phyloP scores from a whole-genome alignment of 2,113 vertebrate species.

The Lucifuga dentata region DNA sequence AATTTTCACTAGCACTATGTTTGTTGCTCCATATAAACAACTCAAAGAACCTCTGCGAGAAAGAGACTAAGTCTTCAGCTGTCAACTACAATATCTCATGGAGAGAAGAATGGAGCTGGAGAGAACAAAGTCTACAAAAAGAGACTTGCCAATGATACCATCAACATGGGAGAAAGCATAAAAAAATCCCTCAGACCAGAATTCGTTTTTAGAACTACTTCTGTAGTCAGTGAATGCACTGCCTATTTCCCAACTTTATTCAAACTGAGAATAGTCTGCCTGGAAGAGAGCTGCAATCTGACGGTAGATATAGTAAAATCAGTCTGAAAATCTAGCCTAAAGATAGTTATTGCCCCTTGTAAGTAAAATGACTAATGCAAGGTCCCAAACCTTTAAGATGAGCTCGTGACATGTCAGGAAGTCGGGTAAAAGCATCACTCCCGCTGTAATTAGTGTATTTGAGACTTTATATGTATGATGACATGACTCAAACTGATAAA shows the following conservation, averaged over 20 bases:
- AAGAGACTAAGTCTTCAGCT: neutral
- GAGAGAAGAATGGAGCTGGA: too few species aligned
- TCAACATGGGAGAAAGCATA: neutral
- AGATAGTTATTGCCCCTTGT: too few species aligned
- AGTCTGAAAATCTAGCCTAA: too few species aligned
- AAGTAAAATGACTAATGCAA: too few species aligned
- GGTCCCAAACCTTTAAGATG: too few species aligned
- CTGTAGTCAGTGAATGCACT: neutral
- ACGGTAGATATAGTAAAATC: neutral
- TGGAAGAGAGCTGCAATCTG: neutral
- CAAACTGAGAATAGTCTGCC: neutral
- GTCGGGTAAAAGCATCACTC: too few species aligned
- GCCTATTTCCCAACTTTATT: neutral
- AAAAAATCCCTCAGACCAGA: neutral
- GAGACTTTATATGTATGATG: too few species aligned
- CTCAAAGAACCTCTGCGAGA: neutral
- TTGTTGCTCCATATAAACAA: conserved; percentile 5
- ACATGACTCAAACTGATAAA: too few species aligned
- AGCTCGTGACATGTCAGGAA: too few species aligned
- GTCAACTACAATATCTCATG: too few species aligned
- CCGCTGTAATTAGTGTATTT: too few species aligned
- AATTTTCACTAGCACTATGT: neutral
- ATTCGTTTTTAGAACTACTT: neutral
- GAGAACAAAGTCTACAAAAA: too few species aligned
- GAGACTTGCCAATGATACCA: conserved; percentile 1